A percentile compares a stretch with the other conserved stretches of the same genome.
Evolutionary conservation across 2,113 vertebrate genomes (phyloP).

Genomic region (Asarcornis scutulata): DNA sequence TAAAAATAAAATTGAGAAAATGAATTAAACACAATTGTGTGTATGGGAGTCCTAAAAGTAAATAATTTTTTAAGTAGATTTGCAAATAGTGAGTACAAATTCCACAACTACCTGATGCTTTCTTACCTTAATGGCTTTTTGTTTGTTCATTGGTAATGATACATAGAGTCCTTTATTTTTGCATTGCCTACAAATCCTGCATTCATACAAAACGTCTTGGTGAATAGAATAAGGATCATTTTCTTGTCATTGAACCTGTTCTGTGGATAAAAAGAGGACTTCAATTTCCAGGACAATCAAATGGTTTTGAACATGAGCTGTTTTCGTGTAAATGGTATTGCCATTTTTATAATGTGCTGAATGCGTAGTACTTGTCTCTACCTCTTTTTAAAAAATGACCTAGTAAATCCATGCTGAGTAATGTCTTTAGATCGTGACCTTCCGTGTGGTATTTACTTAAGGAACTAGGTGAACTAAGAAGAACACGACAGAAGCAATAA

Average conservation of each 20-base stretch:
- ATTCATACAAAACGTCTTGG: neutral
- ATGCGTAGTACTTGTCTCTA: neutral
- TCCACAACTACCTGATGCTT: neutral
- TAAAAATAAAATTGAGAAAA: conserved; percentile 14
- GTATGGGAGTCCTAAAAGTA: neutral
- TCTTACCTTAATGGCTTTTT: neutral
- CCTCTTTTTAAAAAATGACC: neutral
- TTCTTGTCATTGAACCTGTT: neutral
- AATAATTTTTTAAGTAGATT: neutral
- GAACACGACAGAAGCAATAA: neutral
- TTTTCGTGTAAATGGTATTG: neutral
- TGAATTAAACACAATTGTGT: neutral
- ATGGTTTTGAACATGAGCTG: neutral
- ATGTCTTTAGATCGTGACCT: neutral
- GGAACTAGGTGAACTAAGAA: neutral
- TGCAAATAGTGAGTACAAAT: neutral
- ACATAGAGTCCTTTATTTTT: neutral
- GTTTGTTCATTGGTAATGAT: neutral
- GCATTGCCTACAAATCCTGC: neutral
- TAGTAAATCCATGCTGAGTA: neutral
- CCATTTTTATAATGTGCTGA: neutral
- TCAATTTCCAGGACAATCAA: neutral
- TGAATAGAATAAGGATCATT: neutral
- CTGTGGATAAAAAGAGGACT: neutral
- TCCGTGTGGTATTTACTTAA: neutral